A percentile compares a stretch with the other conserved stretches of the same genome.
phyloP scores from a whole-genome alignment of 2,888 invertebrate genomes.

The Nudaria mundana region DNA sequence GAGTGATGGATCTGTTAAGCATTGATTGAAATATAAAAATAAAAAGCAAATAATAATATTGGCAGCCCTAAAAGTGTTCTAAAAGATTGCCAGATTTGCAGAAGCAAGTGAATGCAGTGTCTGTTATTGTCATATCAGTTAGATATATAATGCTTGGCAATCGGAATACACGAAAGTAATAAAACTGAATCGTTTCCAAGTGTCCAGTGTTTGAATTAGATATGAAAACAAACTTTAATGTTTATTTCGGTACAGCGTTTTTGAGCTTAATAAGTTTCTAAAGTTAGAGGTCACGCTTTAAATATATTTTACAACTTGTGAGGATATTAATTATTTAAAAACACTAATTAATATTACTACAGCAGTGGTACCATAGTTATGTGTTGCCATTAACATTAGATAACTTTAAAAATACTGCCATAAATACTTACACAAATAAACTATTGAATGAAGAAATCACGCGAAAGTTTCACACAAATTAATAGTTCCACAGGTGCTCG shows the following conservation, averaged over 20 bases:
- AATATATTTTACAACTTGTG: background rate
- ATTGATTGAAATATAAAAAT: too few species aligned
- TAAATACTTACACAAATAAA: conserved; percentile 42
- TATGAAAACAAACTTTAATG: too few species aligned
- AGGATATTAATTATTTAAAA: too few species aligned
- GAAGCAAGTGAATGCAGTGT: background rate
- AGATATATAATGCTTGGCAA: background rate
- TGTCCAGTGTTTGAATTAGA: too few species aligned
- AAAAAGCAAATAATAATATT: too few species aligned
- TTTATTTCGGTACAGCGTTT: too few species aligned
- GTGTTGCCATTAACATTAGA: background rate
- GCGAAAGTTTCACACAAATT: conserved; percentile 50
- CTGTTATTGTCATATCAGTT: background rate
- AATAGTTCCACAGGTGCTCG: conserved; percentile 62
- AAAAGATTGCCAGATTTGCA: background rate
- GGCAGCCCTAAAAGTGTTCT: background rate
- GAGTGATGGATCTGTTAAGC: too few species aligned
- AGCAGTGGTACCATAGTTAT: background rate
- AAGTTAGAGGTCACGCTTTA: too few species aligned
- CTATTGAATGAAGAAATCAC: conserved; percentile 44
- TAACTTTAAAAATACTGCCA: conserved; percentile 4
- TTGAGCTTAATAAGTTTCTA: background rate
- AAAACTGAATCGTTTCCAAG: too few species aligned
- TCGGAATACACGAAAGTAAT: background rate
- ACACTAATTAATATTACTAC: background rate